Conservation (phyloP, 2,113 vertebrate species). For the Sula dactylatra region DNA sequence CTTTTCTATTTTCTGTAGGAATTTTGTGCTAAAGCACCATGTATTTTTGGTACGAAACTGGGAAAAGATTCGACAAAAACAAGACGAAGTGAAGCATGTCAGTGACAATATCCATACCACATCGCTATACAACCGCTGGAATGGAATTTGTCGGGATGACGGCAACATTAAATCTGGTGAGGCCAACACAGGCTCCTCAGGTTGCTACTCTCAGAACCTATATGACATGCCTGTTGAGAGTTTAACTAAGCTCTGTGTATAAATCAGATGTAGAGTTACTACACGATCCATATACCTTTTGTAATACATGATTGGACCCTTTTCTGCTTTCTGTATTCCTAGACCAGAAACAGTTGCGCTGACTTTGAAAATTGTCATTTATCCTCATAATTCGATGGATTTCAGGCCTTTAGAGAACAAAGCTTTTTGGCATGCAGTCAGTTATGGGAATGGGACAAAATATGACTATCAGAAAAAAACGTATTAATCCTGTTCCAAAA, state of each 20-base stretch:
- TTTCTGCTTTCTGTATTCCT: background rate
- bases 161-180: slow-evolving; percentile 98
- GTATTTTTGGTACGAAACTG: slow-evolving; percentile 96
- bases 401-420: background rate
- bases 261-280: background rate
- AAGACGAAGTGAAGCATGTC: slow-evolving; percentile 90
- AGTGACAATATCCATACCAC: slow-evolving; percentile 75
- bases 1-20: slow-evolving; percentile 70
- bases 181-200: background rate
- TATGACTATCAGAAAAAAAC: background rate
- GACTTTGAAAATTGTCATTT: background rate
- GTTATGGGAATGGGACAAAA: background rate
- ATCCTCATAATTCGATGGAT: background rate
- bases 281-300: background rate
- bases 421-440: background rate
- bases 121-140: slow-evolving; percentile 90
- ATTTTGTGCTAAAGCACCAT: slow-evolving; percentile 94
- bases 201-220: background rate
- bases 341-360: background rate
- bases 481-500: background rate
- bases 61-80: slow-evolving; percentile 95
- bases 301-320: too few relatives aligned
- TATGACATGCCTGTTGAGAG: accelerated
- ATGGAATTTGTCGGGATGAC: slow-evolving; percentile 90
- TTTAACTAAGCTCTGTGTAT: background rate